Conservation (phyloP, 2,797 vertebrate genomes). For the Pangasius mekongensis region DNA sequence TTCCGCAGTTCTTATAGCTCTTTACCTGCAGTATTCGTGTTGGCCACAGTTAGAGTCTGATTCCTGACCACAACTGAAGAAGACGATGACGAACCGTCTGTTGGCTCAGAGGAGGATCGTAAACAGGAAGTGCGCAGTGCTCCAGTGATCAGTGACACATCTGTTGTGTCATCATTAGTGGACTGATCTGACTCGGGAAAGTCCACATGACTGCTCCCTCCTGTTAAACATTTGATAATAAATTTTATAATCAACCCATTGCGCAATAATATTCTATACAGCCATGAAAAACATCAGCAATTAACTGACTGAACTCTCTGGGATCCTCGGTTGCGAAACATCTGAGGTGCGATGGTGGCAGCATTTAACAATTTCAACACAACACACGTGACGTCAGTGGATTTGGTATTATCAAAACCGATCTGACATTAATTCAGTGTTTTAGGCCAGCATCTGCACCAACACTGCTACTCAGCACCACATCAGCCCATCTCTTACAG, state of each 20-base stretch:
- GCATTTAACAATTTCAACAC: not conserved
- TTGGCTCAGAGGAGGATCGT: conserved; percentile 18
- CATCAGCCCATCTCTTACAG: not conserved
- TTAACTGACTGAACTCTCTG: not conserved
- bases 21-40: conserved; percentile 77
- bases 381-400: not conserved
- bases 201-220: conserved; percentile 79
- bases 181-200: conserved; percentile 71
- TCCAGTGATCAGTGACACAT: conserved; percentile 91
- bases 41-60: conserved; percentile 72
- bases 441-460: not conserved
- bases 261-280: not conserved
- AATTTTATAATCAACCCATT: not conserved
- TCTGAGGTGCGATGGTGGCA: not conserved
- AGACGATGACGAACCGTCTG: conserved; percentile 10
- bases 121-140: conserved; percentile 73
- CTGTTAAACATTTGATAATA: conserved; percentile 64
- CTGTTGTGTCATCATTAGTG: conserved; percentile 68
- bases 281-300: not conserved
- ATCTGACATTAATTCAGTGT: not conserved
- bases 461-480: not conserved
- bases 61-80: conserved; percentile 76
- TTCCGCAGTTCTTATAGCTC: not conserved
- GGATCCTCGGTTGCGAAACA: not conserved
- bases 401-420: not conserved